Conservation (phyloP, 2,888 invertebrate genomes). For the Nephrotoma flavescens region DNA sequence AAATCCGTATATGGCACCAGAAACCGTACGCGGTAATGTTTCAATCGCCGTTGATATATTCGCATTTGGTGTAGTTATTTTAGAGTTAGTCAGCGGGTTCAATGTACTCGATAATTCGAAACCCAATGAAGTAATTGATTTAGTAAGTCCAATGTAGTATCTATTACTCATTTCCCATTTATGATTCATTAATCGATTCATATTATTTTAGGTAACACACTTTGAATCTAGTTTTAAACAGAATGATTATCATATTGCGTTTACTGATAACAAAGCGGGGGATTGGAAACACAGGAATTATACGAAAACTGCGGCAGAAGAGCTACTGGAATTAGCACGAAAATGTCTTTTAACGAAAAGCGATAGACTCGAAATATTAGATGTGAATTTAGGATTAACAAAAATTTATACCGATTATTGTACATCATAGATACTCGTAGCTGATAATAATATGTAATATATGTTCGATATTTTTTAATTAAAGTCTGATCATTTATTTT, state of each 20-base stretch:
- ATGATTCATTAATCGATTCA: background rate
- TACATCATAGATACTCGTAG: background rate
- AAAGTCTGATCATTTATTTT: background rate
- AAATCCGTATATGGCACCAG: slow-evolving; percentile 62
- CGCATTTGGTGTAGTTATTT: slow-evolving; percentile 60
- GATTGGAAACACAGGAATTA: background rate
- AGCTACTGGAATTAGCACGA: background rate
- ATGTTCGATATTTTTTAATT: background rate
- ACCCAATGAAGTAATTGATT: slow-evolving; percentile 13
- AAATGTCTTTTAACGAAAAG: background rate
- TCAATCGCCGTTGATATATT: slow-evolving; percentile 64
- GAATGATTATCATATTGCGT: background rate
- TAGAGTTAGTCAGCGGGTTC: slow-evolving; percentile 57
- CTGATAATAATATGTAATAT: background rate
- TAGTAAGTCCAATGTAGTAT: background rate
- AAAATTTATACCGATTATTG: background rate
- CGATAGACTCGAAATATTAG: background rate
- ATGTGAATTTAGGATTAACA: background rate
- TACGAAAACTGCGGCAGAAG: background rate
- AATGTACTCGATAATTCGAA: slow-evolving; percentile 39
- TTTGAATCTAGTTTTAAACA: background rate
- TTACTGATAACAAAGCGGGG: background rate
- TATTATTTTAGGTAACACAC: background rate
- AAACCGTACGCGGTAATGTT: slow-evolving; percentile 50
- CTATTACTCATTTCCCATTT: background rate